Evolutionary conservation across 23 tunicate genomes (phyloP).

Genomic region (Botrylloides violaceus): DNA sequence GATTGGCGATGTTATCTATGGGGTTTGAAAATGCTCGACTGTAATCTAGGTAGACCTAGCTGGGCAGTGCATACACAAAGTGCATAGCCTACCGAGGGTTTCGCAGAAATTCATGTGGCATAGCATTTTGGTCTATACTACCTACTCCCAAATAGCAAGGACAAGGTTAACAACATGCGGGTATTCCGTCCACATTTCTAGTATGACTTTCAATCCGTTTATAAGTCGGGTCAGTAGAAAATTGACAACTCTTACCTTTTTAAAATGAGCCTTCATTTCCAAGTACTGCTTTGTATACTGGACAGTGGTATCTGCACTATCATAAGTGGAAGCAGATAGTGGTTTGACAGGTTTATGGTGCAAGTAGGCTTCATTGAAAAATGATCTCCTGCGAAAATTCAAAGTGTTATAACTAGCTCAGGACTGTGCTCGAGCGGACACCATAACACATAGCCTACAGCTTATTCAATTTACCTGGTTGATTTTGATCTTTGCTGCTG

Average conservation of each 20-base stretch:
- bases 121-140: too few species aligned
- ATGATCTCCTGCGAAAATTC: slow-evolving; percentile 15
- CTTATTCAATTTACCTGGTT: slow-evolving; percentile 18
- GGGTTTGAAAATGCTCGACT: too few species aligned
- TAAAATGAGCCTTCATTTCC: slow-evolving; percentile 21
- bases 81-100: too few species aligned
- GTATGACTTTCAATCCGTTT: not conserved
- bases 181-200: too few species aligned
- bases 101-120: too few species aligned
- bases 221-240: not conserved
- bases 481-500: slow-evolving; percentile 23
- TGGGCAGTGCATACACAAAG: too few species aligned
- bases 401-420: not conserved
- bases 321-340: not conserved
- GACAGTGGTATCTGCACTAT: not conserved
- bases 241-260: slow-evolving; percentile 10
- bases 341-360: not conserved
- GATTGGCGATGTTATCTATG: too few species aligned
- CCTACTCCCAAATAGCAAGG: too few species aligned
- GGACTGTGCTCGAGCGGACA: too few species aligned
- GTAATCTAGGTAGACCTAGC: too few species aligned
- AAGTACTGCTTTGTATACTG: slow-evolving; percentile 10
- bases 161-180: too few species aligned
- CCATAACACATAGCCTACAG: too few species aligned
- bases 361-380: slow-evolving; percentile 21